Base-by-base conservation (phyloP, 2,113 vertebrate genomes). In the Elephantulus edwardii region DNA sequence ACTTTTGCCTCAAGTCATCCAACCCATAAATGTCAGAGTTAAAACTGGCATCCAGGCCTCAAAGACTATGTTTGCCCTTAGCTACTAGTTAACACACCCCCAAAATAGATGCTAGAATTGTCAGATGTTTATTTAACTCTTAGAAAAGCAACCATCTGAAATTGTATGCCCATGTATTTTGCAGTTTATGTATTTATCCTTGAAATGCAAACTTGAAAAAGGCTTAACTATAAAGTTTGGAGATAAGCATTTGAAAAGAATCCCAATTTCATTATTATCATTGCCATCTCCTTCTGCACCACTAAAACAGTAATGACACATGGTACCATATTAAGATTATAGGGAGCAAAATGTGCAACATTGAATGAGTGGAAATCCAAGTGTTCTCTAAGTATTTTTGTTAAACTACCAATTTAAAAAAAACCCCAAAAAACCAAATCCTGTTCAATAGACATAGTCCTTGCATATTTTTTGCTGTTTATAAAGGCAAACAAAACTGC, bases 111-210 rank as follows among this genome's bases (percentile, higher is more conserved):
- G 80, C 28, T 28, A 75, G 74, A 26, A 77, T 92, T 88, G 16
- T 24, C 30, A 8, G 74, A 52, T 33, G 42, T 2, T 68, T 60
- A 68, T 35, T 48, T 81, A 74, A 78, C 62, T n/a, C 30, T 60
- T 11, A 64, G 50, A 89, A 79, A 16, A 71, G 1, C 12, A 44
- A 13, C 2, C 24, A 68, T 11, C n/a, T 88, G 85, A 60, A 68
- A 78, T 48, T 35, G 52, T 56, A 42, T 8, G 42, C 20, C 62
- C 56, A 90, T n/a, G 44, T 81, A 13, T 75, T 83, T 95, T 50
- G 8, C 64, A 88, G 28, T 62, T 75, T 83, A 95, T 50, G 8
- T 58, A 88, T 24, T 62, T 79, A 90, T 87, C 28, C 60, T 83
- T 82, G 30, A 75, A 56, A n/a, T n/a, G n/a, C n/a, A n/a, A n/a